Conservation (phyloP, 2,797 vertebrate species). For the Cygnus olor region DNA sequence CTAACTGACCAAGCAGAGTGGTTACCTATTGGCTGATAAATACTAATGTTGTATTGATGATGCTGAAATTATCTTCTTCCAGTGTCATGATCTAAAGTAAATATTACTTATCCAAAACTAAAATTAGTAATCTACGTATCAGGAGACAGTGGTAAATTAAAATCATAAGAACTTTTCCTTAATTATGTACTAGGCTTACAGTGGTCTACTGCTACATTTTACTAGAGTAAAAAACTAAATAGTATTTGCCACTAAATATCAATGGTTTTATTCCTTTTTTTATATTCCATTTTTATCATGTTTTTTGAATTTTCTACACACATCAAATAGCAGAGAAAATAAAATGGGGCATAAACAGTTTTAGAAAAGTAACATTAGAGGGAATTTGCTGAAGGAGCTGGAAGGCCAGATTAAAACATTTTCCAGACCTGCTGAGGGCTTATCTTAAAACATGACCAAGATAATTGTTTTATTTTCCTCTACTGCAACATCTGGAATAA, state of each 20-base stretch:
- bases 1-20: not conserved
- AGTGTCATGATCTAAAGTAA: not conserved
- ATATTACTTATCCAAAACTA: not conserved
- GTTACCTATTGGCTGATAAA: not conserved
- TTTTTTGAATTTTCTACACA: slow-evolving; percentile 4
- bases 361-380: slow-evolving; percentile 46
- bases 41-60: not conserved
- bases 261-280: not conserved
- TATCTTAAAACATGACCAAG: slow-evolving; percentile 67
- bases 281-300: not conserved
- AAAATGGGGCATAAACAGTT: slow-evolving; percentile 6
- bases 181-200: not conserved
- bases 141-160: slow-evolving; percentile 12
- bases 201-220: not conserved
- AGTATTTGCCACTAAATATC: slow-evolving; percentile 1
- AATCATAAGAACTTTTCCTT: not conserved
- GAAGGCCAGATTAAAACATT: slow-evolving; percentile 62
- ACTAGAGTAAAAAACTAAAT: not conserved
- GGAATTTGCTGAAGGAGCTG: slow-evolving; percentile 63
- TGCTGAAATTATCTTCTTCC: not conserved
- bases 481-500: slow-evolving; percentile 64
- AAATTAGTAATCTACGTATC: not conserved
- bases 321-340: slow-evolving; percentile 38
- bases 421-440: slow-evolving; percentile 61
- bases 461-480: slow-evolving; percentile 67